A percentile compares a stretch with the other conserved stretches of the same genome.
Conservation (phyloP, 2,888 invertebrate genomes). For the Ophioninae sp. region DNA sequence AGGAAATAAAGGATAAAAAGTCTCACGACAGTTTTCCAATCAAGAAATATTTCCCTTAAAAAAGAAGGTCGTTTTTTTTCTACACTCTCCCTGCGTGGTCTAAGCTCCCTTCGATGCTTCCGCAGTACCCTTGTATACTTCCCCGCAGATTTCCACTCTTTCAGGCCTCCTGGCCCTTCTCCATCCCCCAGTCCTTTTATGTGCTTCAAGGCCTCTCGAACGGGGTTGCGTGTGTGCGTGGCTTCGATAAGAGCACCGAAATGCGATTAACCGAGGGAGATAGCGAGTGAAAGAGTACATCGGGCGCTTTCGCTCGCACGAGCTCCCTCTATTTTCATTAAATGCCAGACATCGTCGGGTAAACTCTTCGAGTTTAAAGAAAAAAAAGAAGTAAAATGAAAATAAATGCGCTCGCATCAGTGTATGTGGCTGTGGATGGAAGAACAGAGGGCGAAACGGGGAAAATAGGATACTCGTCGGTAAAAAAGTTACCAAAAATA, state of each 20-base stretch:
- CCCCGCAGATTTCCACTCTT: slow-evolving; percentile 45
- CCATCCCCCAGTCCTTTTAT: slow-evolving; percentile 32
- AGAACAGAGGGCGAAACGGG: no score
- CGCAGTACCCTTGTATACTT: slow-evolving; percentile 31
- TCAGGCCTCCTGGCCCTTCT: slow-evolving; percentile 1
- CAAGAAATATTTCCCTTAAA: slow-evolving; percentile 36
- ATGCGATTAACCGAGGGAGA: slow-evolving; percentile 59
- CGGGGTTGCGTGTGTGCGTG: slow-evolving; percentile 53
- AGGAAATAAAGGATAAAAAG: slow-evolving; percentile 9
- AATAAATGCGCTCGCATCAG: background rate
- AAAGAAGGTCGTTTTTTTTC: slow-evolving; percentile 39
- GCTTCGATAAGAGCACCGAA: slow-evolving; percentile 59
- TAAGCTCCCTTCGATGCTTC: slow-evolving; percentile 30
- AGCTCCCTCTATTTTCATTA: slow-evolving; percentile 34
- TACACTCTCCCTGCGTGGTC: slow-evolving; percentile 22
- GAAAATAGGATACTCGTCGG: no score
- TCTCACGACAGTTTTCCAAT: slow-evolving; percentile 37
- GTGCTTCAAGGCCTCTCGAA: slow-evolving; percentile 46
- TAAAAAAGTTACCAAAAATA: no score
- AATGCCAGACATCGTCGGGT: slow-evolving; percentile 4
- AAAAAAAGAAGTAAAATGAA: background rate
- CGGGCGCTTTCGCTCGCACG: slow-evolving; percentile 25
- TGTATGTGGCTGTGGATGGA: background rate
- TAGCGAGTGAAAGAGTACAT: slow-evolving; percentile 52
- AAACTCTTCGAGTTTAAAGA: background rate